These are phyloP conservation scores for Craniophora ligustri DNA, from an alignment of 2,888 invertebrate genomes.

Conservation along the genomic window DNA sequence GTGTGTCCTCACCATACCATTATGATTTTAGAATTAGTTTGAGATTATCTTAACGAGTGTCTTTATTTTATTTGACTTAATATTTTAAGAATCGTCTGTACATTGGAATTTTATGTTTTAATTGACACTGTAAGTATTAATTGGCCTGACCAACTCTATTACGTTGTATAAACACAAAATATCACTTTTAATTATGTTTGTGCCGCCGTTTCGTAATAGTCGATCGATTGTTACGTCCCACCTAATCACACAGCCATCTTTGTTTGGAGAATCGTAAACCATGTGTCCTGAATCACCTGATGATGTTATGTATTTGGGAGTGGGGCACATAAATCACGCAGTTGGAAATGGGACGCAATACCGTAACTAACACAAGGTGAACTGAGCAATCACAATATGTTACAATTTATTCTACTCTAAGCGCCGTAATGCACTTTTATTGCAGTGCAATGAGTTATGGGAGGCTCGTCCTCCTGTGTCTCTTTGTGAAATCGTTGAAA, in stretches of 20 bases:
- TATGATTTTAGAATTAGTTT: constrained; percentile 9
- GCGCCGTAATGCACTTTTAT: constrained; percentile 53
- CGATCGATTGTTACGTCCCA: constrained; percentile 20
- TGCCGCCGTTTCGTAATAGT: constrained; percentile 13
- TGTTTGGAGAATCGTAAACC: constrained; percentile 51
- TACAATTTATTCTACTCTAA: constrained; percentile 53
- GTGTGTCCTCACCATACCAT: constrained; percentile 3
- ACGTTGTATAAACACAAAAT: too few relatives aligned
- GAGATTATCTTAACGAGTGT: too few relatives aligned
- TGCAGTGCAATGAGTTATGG: constrained; percentile 44
- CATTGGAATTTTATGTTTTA: too few relatives aligned
- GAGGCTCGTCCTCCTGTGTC: constrained; percentile 37
- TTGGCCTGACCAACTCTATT: too few relatives aligned
- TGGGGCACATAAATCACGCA: constrained; percentile 70
- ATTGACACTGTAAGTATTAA: too few relatives aligned
- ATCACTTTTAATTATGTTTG: constrained; percentile 7
- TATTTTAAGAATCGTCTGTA: too few relatives aligned
- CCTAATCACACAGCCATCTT: constrained; percentile 29
- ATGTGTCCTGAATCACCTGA: constrained; percentile 61
- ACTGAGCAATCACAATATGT: constrained; percentile 55
- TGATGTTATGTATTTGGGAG: constrained; percentile 66
- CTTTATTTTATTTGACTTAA: too few relatives aligned
- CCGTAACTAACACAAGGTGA: constrained; percentile 71
- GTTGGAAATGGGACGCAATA: constrained; percentile 70
- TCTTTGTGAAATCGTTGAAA: constrained; percentile 48